Percentiles rank a stretch among this genome's conserved stretches.
Evolutionary conservation across 2,113 vertebrate species (phyloP).

Genomic region (Larimichthys polyactis): DNA sequence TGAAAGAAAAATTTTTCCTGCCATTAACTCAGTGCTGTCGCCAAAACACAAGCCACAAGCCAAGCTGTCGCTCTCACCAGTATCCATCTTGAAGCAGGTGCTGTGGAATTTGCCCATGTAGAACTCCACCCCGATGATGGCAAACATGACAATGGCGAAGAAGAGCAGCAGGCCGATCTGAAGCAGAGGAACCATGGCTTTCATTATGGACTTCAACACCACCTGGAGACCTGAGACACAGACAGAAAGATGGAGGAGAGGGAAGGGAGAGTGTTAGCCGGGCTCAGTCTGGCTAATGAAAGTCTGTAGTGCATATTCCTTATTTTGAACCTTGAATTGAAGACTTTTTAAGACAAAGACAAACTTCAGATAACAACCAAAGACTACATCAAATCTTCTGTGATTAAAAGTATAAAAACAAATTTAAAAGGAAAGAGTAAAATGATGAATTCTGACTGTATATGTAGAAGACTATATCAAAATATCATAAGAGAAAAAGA

Average conservation of each 20-base stretch:
- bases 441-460: background rate
- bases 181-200: slow-evolving; percentile 97
- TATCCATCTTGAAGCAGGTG: slow-evolving; percentile 90
- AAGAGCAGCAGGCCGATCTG: slow-evolving; percentile 97
- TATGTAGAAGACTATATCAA: background rate
- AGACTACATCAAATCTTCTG: too few species aligned
- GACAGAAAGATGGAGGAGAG: background rate
- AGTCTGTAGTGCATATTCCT: too few species aligned
- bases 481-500: background rate
- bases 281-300: background rate
- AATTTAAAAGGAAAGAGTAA: background rate
- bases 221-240: slow-evolving; percentile 92
- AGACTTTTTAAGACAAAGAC: too few species aligned
- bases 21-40: background rate
- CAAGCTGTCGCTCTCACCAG: slow-evolving; percentile 84
- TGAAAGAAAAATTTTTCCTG: slow-evolving; percentile 1
- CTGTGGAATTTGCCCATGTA: slow-evolving; percentile 99
- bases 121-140: slow-evolving; percentile 98
- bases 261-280: background rate
- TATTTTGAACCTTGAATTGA: too few species aligned
- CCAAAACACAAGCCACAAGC: background rate
- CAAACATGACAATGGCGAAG: slow-evolving; percentile 99
- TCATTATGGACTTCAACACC: slow-evolving; percentile 99
- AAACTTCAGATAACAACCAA: too few species aligned
- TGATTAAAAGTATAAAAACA: background rate